Percentiles rank a stretch among this genome's conserved stretches.
These are phyloP conservation scores for Aphelenchoides bicaudatus DNA, from an alignment of 2,888 invertebrate species.

Conservation along the genomic window DNA sequence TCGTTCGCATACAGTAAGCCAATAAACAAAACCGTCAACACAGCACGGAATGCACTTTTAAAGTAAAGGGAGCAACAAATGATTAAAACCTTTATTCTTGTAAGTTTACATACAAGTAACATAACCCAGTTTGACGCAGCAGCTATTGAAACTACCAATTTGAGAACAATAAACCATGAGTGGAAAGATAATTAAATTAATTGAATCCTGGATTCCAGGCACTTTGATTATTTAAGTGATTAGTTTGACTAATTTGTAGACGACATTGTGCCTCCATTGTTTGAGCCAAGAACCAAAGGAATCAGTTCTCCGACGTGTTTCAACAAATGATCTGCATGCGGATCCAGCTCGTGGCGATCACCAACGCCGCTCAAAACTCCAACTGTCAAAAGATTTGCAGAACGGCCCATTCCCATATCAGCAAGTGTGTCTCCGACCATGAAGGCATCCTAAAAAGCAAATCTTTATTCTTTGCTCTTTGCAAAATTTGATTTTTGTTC, in stretches of 20 bases:
- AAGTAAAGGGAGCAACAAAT: too few relatives aligned
- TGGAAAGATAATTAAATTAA: too few relatives aligned
- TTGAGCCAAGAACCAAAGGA: slow-evolving; percentile 31
- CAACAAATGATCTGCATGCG: slow-evolving; percentile 53
- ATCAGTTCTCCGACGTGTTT: slow-evolving; percentile 51
- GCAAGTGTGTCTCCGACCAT: slow-evolving; percentile 64
- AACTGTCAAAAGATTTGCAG: slow-evolving; percentile 62
- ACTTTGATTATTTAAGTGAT: too few relatives aligned
- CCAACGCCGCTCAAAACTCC: slow-evolving; percentile 63
- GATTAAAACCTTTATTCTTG: too few relatives aligned
- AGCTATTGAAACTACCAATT: too few relatives aligned
- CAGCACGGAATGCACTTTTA: too few relatives aligned
- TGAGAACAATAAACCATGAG: too few relatives aligned
- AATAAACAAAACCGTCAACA: too few relatives aligned
- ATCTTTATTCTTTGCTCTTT: not conserved
- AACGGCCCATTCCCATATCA: slow-evolving; percentile 63
- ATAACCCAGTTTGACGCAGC: too few relatives aligned
- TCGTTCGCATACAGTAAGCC: too few relatives aligned
- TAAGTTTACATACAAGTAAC: too few relatives aligned
- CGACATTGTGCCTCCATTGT: slow-evolving; percentile 4
- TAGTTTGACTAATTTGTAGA: not conserved
- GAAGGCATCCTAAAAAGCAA: slow-evolving; percentile 53
- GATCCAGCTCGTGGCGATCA: slow-evolving; percentile 45
- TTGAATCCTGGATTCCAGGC: slow-evolving; percentile 10
- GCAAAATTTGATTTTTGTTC: not conserved